Conservation (phyloP, 1,140 invertebrate species). For the Cryptotermes secundus region DNA sequence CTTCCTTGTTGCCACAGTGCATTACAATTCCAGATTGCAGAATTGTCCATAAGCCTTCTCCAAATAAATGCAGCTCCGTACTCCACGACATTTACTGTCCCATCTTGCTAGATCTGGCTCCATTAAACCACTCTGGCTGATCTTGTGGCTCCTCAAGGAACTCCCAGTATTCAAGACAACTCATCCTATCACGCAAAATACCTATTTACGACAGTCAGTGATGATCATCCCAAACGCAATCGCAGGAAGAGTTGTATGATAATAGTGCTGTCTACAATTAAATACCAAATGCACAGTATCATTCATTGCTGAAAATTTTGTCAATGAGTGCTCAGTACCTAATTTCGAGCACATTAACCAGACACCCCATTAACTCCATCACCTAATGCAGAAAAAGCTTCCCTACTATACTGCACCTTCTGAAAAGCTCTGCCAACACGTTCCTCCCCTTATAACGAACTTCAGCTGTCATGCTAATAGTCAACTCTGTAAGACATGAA, state of each 20-base stretch:
- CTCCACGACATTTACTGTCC: too few relatives aligned
- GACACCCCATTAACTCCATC: neutral
- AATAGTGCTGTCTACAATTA: neutral
- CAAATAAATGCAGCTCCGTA: too few relatives aligned
- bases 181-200: too few relatives aligned
- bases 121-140: too few relatives aligned
- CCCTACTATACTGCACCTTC: neutral
- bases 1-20: too few relatives aligned
- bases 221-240: neutral
- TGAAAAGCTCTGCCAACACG: neutral
- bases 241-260: neutral
- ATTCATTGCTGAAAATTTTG: neutral
- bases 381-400: neutral
- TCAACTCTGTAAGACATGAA: constrained; percentile 15
- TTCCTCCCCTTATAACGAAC: constrained; percentile 1
- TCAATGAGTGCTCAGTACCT: neutral
- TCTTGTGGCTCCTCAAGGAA: neutral
- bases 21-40: too few relatives aligned
- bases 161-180: neutral
- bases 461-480: constrained; percentile 10
- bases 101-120: too few relatives aligned
- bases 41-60: too few relatives aligned
- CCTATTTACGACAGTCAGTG: too few relatives aligned
- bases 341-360: neutral
- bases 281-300: neutral